A percentile compares a stretch with the other conserved stretches of the same genome.
phyloP scores from a whole-genome alignment of 2,797 vertebrate species.

The Bradypus variegatus region DNA sequence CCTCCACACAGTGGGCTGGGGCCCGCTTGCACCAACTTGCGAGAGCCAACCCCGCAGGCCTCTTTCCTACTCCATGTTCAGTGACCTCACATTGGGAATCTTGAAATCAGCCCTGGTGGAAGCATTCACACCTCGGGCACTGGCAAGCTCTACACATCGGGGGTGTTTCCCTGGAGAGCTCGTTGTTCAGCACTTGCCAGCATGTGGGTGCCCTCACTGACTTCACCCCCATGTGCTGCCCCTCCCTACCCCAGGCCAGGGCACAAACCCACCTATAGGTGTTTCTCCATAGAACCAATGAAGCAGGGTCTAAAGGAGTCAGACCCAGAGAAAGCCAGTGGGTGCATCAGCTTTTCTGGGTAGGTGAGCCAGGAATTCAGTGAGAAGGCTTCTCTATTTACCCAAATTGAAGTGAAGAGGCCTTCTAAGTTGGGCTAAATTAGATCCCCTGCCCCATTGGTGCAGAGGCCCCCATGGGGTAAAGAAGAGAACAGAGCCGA shows the following conservation, averaged over 20 bases:
- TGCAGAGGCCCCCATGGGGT: neutral
- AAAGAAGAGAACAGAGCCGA: neutral
- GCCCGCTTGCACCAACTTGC: accelerated
- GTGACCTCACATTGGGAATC: accelerated
- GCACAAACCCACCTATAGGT: neutral
- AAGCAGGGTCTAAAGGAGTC: neutral
- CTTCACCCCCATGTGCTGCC: accelerated
- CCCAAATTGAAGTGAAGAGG: neutral
- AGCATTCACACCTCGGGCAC: neutral
- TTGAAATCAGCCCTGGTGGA: too few relatives aligned
- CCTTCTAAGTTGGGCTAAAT: neutral
- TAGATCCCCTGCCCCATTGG: too few relatives aligned
- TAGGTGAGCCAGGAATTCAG: neutral
- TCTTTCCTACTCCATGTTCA: neutral
- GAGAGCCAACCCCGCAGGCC: neutral
- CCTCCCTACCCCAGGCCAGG: neutral
- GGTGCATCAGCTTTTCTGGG: accelerated
- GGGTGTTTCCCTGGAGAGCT: neutral
- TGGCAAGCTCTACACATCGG: accelerated
- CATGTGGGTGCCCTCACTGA: too few relatives aligned
- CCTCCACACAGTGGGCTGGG: accelerated
- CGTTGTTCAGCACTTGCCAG: accelerated
- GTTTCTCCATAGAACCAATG: neutral
- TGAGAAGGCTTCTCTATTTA: accelerated
- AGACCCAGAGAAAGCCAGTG: neutral